phyloP scores from a whole-genome alignment of 2,113 vertebrate genomes.

The Prionailurus bengalensis region DNA sequence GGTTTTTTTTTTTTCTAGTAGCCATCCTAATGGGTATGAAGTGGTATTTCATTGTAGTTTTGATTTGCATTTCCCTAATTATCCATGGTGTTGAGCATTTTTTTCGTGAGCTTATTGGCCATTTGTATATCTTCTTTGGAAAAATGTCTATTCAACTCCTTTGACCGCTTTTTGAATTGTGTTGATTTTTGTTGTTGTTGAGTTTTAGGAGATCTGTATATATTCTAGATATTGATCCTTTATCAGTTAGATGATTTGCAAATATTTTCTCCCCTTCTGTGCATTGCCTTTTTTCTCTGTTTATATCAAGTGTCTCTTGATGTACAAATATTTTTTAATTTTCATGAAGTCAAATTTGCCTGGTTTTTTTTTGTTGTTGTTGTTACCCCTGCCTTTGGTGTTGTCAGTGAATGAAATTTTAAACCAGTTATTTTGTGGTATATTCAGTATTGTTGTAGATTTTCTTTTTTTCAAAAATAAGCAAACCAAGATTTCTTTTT shows the following conservation, averaged over 20 bases:
- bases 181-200: background rate
- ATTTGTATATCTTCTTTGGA: background rate
- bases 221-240: background rate
- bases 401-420: conserved; percentile 25
- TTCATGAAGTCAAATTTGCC: background rate
- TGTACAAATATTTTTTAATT: background rate
- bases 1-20: background rate
- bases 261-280: background rate
- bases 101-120: background rate
- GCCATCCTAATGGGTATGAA: background rate
- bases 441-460: background rate
- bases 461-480: conserved; percentile 50
- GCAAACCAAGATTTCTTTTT: conserved; percentile 25
- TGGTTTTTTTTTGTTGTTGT: background rate
- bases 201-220: conserved; percentile 11
- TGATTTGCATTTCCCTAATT: background rate
- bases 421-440: background rate
- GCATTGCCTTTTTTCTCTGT: background rate
- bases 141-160: background rate
- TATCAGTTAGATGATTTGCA: conserved; percentile 11
- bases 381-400: background rate
- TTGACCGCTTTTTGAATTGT: background rate
- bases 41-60: background rate
- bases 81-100: background rate
- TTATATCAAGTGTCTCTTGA: background rate